phyloP scores from a whole-genome alignment of 2,113 vertebrate genomes.

The Campylomormyrus tamandua region DNA sequence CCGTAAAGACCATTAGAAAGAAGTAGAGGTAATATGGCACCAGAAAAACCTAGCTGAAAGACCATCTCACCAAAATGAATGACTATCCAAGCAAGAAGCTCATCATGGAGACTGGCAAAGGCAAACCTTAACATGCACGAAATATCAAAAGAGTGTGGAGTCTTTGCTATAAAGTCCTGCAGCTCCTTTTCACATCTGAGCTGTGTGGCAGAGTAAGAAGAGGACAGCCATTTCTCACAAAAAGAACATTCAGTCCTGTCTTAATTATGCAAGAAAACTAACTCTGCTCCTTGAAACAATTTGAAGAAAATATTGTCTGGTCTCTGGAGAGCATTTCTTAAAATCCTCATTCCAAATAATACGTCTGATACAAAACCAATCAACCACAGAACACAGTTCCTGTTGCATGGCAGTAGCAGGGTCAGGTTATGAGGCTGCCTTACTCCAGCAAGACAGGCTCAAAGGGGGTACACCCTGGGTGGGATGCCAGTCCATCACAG shows the following conservation, averaged over 20 bases:
- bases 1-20: background rate
- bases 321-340: background rate
- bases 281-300: background rate
- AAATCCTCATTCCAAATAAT: background rate
- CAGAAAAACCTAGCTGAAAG: background rate
- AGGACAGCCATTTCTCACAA: background rate
- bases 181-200: background rate
- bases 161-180: background rate
- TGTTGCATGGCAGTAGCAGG: background rate
- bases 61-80: background rate
- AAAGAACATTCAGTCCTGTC: background rate
- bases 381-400: background rate
- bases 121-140: background rate
- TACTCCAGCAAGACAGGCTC: background rate
- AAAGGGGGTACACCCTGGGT: background rate
- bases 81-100: background rate
- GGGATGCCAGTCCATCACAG: background rate
- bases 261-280: background rate
- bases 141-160: background rate
- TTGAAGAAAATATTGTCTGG: background rate
- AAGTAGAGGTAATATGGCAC: background rate
- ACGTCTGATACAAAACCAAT: background rate
- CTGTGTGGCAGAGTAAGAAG: background rate
- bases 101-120: background rate
- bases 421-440: background rate